A percentile compares a stretch with the other conserved stretches of the same genome.
Conservation (phyloP, 92 coral and sea anemone species). For the Phenganax subtilis region DNA sequence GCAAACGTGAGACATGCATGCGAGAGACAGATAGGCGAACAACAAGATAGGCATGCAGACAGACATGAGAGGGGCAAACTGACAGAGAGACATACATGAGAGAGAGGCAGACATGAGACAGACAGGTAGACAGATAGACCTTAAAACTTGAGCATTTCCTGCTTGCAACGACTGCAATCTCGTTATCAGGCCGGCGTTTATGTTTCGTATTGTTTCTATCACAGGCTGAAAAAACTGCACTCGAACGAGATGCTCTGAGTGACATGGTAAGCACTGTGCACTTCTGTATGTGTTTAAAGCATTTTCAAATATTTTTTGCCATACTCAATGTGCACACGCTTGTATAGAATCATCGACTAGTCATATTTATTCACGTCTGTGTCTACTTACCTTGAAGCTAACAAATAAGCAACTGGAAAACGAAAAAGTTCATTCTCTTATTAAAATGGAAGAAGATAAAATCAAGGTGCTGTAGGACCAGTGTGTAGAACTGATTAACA, state of each 20-base stretch:
- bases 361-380: neutral
- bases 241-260: slow-evolving; percentile 76
- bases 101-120: no score
- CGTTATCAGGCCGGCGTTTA: no score
- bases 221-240: slow-evolving; percentile 91
- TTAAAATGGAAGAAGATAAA: slow-evolving; percentile 78
- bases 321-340: no score
- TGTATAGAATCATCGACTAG: neutral
- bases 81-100: neutral
- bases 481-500: neutral
- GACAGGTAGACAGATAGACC: no score
- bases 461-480: slow-evolving; percentile 56
- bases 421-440: slow-evolving; percentile 64
- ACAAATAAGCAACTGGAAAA: slow-evolving; percentile 67
- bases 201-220: neutral
- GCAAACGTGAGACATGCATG: no score
- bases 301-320: no score
- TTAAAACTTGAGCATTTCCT: no score
- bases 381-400: slow-evolving; percentile 51
- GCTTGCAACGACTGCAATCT: no score
- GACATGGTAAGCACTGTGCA: slow-evolving; percentile 64
- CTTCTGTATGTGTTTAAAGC: no score
- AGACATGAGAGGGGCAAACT: neutral
- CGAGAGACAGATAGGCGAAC: no score
- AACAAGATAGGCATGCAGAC: no score